Evolutionary conservation across 2,113 vertebrate species (phyloP), one percentile per base, ranked within the genome.

Genomic region (Saccopteryx bilineata): DNA sequence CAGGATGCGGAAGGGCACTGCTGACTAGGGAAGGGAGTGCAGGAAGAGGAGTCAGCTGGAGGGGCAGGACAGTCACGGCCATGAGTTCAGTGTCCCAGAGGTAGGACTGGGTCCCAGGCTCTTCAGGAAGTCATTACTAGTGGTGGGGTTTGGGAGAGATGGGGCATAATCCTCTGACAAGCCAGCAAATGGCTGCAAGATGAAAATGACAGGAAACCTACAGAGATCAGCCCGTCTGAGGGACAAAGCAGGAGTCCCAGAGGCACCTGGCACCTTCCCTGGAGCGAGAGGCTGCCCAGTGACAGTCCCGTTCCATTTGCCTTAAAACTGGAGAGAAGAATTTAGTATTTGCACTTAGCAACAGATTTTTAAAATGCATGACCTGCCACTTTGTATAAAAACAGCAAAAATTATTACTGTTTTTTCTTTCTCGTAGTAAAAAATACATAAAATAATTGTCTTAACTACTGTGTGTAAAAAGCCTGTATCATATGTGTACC

Each of bases 401-500:
- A 95, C 97, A 98, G 98, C 93, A 50, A 90, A 97, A 98, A 95
- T 6, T 79, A 97, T 96, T 97, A 97, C 98, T 97, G 97, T 98
- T 98, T 98, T 98, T 98, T 97, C 96, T 91, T 98, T 97, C 97
- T 82, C 94, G 96, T 98, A 98, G 98, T 95, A 97, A 98, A 97
- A 97, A 94, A 96, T 83, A 92, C 84, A 69, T 78, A 87, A 96
- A 93, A 79, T 79, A 91, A 93, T 95, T 97, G 95, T 97, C 97
- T 91, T 75, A 95, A 96, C 96, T 97, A 96, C 98, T 92, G 97
- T 98, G 98, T 99, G 98, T 98, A 98, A 96, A 98, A 98, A 98
- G 95, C 82, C 93, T 99, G 98, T 99, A 98, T 97, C 95, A 98
- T 98, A 99, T 96, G 98, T 98, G 98, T 98, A 98, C 98, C 98